Percentiles rank a stretch among this genome's conserved stretches.
phyloP scores from a whole-genome alignment of 2,113 vertebrate genomes.

The Sturnira hondurensis region DNA sequence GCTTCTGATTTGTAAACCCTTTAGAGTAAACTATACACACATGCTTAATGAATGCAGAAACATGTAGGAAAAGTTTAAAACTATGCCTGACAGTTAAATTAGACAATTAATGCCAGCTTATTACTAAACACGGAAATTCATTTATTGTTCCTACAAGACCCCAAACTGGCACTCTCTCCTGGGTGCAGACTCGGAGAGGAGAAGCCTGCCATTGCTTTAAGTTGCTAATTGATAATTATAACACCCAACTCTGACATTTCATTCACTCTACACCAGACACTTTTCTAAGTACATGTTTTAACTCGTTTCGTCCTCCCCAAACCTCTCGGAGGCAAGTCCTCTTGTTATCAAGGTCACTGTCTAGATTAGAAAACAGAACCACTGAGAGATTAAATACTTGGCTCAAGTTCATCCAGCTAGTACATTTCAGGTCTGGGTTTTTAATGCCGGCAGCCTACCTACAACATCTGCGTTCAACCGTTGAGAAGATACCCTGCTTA shows the following conservation, averaged over 20 bases:
- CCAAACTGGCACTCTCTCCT: not conserved
- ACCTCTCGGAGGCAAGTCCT: not conserved
- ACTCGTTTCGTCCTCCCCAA: not conserved
- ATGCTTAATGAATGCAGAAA: not conserved
- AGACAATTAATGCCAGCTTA: not conserved
- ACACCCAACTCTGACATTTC: not conserved
- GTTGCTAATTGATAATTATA: not conserved
- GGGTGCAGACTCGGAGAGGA: not conserved
- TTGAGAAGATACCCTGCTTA: not conserved
- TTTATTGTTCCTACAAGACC: not conserved
- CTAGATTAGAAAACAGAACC: not conserved
- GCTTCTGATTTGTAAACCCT: not conserved
- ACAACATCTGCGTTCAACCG: not conserved
- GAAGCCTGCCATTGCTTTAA: not conserved
- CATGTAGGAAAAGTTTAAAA: not conserved
- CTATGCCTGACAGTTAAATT: not conserved
- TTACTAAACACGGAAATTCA: not conserved
- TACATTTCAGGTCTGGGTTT: not conserved
- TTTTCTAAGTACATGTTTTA: not conserved
- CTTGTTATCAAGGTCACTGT: not conserved
- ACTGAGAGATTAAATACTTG: not conserved
- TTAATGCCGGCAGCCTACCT: not conserved
- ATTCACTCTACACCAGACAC: not conserved
- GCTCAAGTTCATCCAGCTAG: not conserved
- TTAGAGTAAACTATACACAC: not conserved